phyloP scores from a whole-genome alignment of 2,797 vertebrate species.

The Gadopsis bispinosus region DNA sequence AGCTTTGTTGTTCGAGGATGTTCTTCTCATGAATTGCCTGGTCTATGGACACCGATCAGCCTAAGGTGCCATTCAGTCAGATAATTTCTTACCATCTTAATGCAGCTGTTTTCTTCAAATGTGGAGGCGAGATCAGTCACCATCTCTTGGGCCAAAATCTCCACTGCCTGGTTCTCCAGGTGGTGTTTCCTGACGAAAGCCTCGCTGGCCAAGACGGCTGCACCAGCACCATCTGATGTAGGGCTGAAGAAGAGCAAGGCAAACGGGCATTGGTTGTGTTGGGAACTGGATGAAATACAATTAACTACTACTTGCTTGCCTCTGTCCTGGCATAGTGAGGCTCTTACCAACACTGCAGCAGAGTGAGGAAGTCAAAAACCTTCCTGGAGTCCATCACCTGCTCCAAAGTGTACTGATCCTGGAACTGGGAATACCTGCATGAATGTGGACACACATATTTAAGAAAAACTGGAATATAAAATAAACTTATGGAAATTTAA shows the following conservation, averaged over 20 bases:
- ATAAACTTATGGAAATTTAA: neutral
- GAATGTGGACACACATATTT: neutral
- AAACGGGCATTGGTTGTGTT: neutral
- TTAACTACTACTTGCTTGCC: neutral
- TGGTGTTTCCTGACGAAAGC: slow-evolving; percentile 86
- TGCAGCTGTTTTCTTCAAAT: slow-evolving; percentile 91
- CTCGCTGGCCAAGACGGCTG: slow-evolving; percentile 92
- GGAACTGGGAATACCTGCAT: slow-evolving; percentile 94
- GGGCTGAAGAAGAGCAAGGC: slow-evolving; percentile 82
- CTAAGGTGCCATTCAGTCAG: neutral
- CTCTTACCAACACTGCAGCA: slow-evolving; percentile 98
- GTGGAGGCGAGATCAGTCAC: slow-evolving; percentile 89
- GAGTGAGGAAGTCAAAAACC: slow-evolving; percentile 91
- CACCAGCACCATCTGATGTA: slow-evolving; percentile 94
- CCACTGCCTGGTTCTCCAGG: slow-evolving; percentile 91
- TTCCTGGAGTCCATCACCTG: slow-evolving; percentile 90
- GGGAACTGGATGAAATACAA: neutral
- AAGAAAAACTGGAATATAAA: neutral
- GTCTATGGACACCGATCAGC: neutral
- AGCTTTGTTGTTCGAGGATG: neutral
- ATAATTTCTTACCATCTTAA: slow-evolving; percentile 87
- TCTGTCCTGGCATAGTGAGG: neutral
- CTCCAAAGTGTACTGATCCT: slow-evolving; percentile 91
- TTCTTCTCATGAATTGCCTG: neutral
- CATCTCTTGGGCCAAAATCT: slow-evolving; percentile 97